phyloP scores from a whole-genome alignment of 2,888 invertebrate genomes.

The Pseudeuparius sepicola region DNA sequence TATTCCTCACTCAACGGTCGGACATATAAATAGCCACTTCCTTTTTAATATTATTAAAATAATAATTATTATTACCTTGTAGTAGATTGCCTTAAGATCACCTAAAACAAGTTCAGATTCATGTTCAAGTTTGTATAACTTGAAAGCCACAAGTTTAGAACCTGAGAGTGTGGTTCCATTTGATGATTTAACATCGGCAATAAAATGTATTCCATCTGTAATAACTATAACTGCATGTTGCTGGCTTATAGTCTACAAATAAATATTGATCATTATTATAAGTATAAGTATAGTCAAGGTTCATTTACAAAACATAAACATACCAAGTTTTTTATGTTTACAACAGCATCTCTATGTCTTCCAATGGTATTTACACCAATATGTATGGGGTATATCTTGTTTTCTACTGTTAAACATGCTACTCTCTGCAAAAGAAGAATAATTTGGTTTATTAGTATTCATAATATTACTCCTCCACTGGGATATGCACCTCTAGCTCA shows the following conservation, averaged over 20 bases:
- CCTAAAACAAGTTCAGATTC: constrained; percentile 29
- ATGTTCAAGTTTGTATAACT: constrained; percentile 29
- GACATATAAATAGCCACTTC: too few species aligned
- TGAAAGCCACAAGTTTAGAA: constrained; percentile 27
- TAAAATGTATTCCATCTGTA: constrained; percentile 29
- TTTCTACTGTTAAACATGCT: constrained; percentile 17
- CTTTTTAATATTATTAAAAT: too few species aligned
- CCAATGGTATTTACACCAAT: constrained; percentile 35
- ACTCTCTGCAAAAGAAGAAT: too few species aligned
- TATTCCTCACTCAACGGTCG: too few species aligned
- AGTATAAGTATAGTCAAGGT: too few species aligned
- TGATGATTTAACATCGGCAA: constrained; percentile 35
- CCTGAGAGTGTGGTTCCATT: constrained; percentile 32
- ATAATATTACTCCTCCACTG: too few species aligned
- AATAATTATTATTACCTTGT: too few species aligned
- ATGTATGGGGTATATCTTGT: constrained; percentile 20
- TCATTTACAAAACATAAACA: too few species aligned
- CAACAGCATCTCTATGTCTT: constrained; percentile 30
- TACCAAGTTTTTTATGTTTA: constrained; percentile 34
- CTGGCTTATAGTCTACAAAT: constrained; percentile 34
- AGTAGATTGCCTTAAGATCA: constrained; percentile 24
- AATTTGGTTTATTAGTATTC: too few species aligned
- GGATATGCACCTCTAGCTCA: too few species aligned
- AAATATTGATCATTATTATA: too few species aligned
- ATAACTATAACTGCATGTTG: constrained; percentile 35